Percentiles rank a stretch among this genome's conserved stretches.
Evolutionary conservation across 2,113 vertebrate genomes (phyloP).

Genomic region (Tor tambroides): DNA sequence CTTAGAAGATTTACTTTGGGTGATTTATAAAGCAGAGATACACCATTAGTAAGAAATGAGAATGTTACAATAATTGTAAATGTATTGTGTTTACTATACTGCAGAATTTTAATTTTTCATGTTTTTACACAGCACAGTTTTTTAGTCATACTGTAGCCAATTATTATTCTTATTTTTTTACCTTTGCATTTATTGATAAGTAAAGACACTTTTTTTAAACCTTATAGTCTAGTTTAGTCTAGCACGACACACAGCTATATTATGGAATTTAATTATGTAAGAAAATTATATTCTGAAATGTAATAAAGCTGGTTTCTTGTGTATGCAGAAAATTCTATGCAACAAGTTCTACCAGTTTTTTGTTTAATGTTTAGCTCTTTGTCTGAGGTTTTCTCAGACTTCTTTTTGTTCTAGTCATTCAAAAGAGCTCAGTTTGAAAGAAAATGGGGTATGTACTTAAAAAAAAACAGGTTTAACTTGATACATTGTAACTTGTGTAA

Average conservation of each 20-base stretch:
- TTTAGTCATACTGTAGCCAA: background rate
- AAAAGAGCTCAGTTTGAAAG: background rate
- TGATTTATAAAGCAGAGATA: background rate
- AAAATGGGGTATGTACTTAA: background rate
- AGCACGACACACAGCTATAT: background rate
- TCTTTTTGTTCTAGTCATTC: background rate
- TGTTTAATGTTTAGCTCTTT: background rate
- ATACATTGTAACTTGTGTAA: too few relatives aligned
- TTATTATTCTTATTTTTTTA: background rate
- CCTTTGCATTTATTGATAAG: background rate
- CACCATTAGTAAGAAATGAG: background rate
- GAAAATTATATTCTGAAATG: background rate
- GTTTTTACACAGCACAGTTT: background rate
- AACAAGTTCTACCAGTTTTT: background rate
- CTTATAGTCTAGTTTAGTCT: background rate
- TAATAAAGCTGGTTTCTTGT: background rate
- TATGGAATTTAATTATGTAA: background rate
- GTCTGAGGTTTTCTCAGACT: slow-evolving; percentile 3
- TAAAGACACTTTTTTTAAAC: background rate
- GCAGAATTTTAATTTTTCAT: background rate
- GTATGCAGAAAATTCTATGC: background rate
- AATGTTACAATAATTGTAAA: background rate
- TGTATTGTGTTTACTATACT: background rate
- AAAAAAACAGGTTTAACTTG: slow-evolving; percentile 33
- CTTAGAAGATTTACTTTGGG: background rate